Conservation (phyloP, 1,140 invertebrate genomes). For the Berghia stephanieae region DNA sequence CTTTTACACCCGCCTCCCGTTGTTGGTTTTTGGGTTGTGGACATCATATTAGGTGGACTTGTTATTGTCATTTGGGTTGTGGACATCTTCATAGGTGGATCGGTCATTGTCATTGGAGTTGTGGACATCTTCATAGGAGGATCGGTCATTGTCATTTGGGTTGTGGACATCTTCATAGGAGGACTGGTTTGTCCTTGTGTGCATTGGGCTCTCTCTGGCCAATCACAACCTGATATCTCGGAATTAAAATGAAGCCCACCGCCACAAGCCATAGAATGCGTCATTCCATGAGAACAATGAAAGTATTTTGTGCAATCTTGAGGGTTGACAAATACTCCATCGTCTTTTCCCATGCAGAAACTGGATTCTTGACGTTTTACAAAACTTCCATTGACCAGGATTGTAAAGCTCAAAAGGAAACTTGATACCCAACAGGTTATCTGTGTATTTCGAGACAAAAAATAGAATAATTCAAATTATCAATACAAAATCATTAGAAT, state of each 20-base stretch:
- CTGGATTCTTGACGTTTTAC: neutral
- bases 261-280: neutral
- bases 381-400: too few relatives aligned
- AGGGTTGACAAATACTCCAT: neutral
- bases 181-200: neutral
- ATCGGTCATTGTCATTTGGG: neutral
- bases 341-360: neutral
- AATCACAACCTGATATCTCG: neutral
- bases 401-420: too few relatives aligned
- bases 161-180: neutral
- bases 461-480: too few relatives aligned
- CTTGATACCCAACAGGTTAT: too few relatives aligned
- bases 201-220: slow-evolving; percentile 5
- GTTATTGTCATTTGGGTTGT: neutral
- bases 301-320: slow-evolving; percentile 16
- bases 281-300: neutral
- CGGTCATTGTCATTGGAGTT: neutral
- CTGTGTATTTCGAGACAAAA: too few relatives aligned
- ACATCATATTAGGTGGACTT: too few relatives aligned
- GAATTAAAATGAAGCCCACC: neutral
- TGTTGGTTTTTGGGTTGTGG: neutral
- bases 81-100: too few relatives aligned
- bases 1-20: neutral
- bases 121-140: neutral
- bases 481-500: too few relatives aligned